These are phyloP conservation scores for Lasioglossum morio DNA, from an alignment of 2,888 invertebrate species.

Conservation along the genomic window DNA sequence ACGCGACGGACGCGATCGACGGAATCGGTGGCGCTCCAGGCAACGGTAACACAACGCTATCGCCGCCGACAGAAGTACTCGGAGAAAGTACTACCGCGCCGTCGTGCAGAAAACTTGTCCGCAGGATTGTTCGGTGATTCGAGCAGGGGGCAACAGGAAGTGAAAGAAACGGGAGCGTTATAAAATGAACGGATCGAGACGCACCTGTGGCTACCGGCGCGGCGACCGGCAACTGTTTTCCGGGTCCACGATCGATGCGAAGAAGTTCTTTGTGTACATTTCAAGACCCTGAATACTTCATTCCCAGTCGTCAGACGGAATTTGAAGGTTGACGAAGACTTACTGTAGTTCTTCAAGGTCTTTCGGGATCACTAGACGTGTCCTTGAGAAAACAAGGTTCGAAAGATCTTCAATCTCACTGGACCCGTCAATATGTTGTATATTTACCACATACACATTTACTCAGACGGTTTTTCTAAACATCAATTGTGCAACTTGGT, in stretches of 20 bases:
- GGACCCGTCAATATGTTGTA: too few relatives aligned
- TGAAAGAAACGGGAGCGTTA: slow-evolving; percentile 11
- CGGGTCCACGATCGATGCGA: not conserved
- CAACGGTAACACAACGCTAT: not conserved
- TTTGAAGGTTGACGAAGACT: not conserved
- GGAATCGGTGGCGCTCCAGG: slow-evolving; percentile 31
- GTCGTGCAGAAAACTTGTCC: slow-evolving; percentile 12
- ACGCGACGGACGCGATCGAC: not conserved
- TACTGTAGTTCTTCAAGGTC: not conserved
- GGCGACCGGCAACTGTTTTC: not conserved
- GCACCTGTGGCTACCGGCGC: not conserved
- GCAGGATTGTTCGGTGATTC: slow-evolving; percentile 7
- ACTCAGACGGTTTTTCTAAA: too few relatives aligned
- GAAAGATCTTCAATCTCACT: too few relatives aligned
- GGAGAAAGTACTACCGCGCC: slow-evolving; percentile 43
- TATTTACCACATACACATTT: too few relatives aligned
- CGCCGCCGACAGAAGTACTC: slow-evolving; percentile 20
- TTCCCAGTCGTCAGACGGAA: not conserved
- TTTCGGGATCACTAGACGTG: not conserved
- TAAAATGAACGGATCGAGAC: slow-evolving; percentile 1
- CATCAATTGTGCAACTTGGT: too few relatives aligned
- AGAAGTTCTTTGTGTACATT: not conserved
- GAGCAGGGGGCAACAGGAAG: slow-evolving; percentile 1
- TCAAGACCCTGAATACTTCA: not conserved
- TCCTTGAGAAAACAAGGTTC: too few relatives aligned